Base-by-base conservation (phyloP, 1,140 invertebrate species). In the Oryctes rhinoceros region DNA sequence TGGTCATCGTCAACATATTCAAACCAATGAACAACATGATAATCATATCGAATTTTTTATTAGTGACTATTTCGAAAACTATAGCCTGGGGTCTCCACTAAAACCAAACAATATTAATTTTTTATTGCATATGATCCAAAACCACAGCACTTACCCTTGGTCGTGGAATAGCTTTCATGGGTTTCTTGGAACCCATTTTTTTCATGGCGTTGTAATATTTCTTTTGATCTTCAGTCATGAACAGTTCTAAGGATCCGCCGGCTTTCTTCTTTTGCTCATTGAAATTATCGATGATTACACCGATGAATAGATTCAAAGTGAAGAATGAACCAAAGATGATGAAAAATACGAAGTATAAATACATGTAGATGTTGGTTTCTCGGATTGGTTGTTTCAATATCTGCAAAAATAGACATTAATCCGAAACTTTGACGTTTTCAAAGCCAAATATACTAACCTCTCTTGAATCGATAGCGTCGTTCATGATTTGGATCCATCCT, bases 181-280 rank as follows among this genome's bases (percentile, higher is more conserved):
- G 98, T 89, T 98, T 97, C 89, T 99, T 99, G 49, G 95, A 97
- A 83, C 97, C 96, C 97, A 99, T 99, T 90, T 99, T 98, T 89
- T 99, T 99, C 98, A 99, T 99, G 78, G 98, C 98, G 89, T 98
- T 98, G 91, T 99, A 99, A 89, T 99, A 99, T 90, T 99, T 99
- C 92, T 99, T 99, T 90, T 99, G 98, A 90, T 99, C 97, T 89
- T 99, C 98, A 83, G 98, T 99, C 98, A 99, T 99, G 91, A 99
- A 99, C 96, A 99, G 98, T 89, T 99, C 98, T 74, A 99, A 91
- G 82, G 97, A 99, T 83, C 97, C 98, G 86, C 98, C 98, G 85
- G 96, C 96, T 91, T 99, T 99, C 90, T 99, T 99, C 92, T 99
- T 99, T 89, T 99, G 98, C 90, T 98, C 96, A 89, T 99, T 99